Evolutionary conservation across 2,888 invertebrate species (phyloP), one percentile per base, ranked within the genome.

Genomic region (Caenorhabditis doughertyi): DNA sequence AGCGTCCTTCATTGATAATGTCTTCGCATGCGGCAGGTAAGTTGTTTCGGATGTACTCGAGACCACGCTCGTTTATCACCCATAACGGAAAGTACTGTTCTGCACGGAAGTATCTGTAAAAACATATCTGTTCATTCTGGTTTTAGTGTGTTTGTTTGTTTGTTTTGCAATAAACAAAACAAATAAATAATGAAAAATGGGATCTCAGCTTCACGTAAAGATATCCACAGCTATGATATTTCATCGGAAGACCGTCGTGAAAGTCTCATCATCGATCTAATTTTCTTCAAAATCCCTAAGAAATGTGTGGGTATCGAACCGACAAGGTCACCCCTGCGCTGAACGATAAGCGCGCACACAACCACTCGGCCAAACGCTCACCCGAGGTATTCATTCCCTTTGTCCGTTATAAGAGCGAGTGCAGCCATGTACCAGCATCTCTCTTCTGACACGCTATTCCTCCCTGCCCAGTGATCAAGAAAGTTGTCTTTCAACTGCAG

Each of bases 401-500:
- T 94, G 93, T 97, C 97, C 13, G 97, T 96, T 93, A 97, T 97
- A 88, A 98, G 94, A 76, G 97, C 96, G 90, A 96, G 94, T 21
- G 96, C 96, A 56, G 96, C 96, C 91, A 97, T 94, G 86, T 95
- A 94, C 92, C 96, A 95, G 86, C 92, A 93, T 85, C 93, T 92
- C 81, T 93, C 93, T 64, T 92, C 92, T 92, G 92, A 93, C 18
- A 92, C 90, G 5, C 90, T 87, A 77, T 90, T 89, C 29, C 88
- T 81, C n/a, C 83, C 86, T 9, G 87, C 84, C 90, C 90, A 90
- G 84, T 93, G 93, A 85, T 92, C 93, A 80, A 94, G 93, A 79
- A 95, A 94, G 93, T 98, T 98, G 93, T 96, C 95, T 85, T 96
- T 95, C 92, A 98, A 93, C 93, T 98, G 98, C 90, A 96, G 94